phyloP scores from a whole-genome alignment of 2,113 vertebrate species.

The Zosterops japonicus region DNA sequence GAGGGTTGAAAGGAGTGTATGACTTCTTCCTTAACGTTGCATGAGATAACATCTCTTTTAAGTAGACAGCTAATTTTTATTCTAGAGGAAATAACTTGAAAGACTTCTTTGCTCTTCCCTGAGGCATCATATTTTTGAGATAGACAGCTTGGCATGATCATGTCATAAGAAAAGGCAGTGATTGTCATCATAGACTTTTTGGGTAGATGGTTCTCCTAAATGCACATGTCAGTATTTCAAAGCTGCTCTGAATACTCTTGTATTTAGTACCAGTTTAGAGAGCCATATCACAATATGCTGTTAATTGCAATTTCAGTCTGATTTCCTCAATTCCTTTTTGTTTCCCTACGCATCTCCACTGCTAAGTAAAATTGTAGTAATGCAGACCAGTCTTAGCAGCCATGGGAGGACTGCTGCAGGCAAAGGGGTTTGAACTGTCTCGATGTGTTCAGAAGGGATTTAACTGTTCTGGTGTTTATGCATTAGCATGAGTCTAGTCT shows the following conservation, averaged over 20 bases:
- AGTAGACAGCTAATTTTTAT: conserved; percentile 56
- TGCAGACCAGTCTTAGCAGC: neutral
- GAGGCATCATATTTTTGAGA: conserved; percentile 47
- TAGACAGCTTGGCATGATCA: conserved; percentile 43
- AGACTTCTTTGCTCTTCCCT: conserved; percentile 35
- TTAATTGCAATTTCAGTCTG: neutral
- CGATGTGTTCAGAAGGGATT: neutral
- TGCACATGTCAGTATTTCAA: neutral
- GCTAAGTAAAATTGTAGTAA: neutral
- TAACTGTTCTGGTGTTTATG: neutral
- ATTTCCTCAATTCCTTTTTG: neutral
- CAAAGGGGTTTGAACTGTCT: neutral
- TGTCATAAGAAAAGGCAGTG: conserved; percentile 29
- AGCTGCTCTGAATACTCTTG: neutral
- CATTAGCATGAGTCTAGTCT: neutral
- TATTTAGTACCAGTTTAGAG: neutral
- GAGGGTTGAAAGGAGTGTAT: conserved; percentile 2
- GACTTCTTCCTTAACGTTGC: neutral
- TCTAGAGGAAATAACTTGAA: conserved; percentile 43
- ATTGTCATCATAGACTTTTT: conserved; percentile 22
- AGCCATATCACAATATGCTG: neutral
- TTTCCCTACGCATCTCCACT: neutral
- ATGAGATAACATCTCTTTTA: conserved; percentile 47
- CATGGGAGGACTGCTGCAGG: neutral
- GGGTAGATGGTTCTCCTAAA: conserved; percentile 16